Conservation (phyloP, 2,888 invertebrate genomes). For the Heterodera filipjevi region DNA sequence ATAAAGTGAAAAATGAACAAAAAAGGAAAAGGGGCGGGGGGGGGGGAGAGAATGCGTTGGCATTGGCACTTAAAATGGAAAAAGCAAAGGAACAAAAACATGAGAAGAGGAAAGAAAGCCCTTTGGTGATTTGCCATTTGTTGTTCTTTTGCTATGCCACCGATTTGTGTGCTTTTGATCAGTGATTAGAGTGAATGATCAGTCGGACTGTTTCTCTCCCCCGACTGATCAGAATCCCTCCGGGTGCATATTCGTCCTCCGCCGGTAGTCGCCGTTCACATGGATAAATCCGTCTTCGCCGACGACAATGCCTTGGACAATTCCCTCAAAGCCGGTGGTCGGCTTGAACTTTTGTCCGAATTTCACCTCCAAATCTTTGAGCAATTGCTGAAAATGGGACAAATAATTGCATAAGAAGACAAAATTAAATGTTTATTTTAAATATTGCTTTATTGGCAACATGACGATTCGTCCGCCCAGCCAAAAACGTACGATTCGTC, state of each 20-base stretch:
- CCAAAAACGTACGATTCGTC: too few relatives aligned
- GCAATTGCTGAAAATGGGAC: constrained; percentile 45
- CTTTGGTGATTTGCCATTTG: too few relatives aligned
- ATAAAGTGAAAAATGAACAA: neutral
- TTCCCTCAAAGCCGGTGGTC: constrained; percentile 63
- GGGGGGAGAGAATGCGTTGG: too few relatives aligned
- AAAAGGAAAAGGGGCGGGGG: neutral
- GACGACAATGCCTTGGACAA: constrained; percentile 50
- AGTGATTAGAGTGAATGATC: neutral
- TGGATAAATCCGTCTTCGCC: constrained; percentile 52
- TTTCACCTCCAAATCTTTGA: constrained; percentile 54
- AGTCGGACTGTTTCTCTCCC: too few relatives aligned
- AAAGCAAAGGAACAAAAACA: neutral
- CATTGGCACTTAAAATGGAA: neutral
- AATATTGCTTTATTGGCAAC: too few relatives aligned
- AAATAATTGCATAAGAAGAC: too few relatives aligned
- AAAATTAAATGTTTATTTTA: too few relatives aligned
- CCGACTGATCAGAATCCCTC: constrained; percentile 50
- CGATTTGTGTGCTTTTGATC: too few relatives aligned
- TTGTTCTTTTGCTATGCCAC: neutral
- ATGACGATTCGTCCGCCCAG: too few relatives aligned
- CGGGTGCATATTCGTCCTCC: constrained; percentile 57
- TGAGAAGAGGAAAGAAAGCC: too few relatives aligned
- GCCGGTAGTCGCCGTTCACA: constrained; percentile 60
- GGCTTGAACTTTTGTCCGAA: constrained; percentile 61